Evolutionary conservation across 2,113 vertebrate genomes (phyloP), one percentile per base, ranked within the genome.

Genomic region (Limanda limanda): DNA sequence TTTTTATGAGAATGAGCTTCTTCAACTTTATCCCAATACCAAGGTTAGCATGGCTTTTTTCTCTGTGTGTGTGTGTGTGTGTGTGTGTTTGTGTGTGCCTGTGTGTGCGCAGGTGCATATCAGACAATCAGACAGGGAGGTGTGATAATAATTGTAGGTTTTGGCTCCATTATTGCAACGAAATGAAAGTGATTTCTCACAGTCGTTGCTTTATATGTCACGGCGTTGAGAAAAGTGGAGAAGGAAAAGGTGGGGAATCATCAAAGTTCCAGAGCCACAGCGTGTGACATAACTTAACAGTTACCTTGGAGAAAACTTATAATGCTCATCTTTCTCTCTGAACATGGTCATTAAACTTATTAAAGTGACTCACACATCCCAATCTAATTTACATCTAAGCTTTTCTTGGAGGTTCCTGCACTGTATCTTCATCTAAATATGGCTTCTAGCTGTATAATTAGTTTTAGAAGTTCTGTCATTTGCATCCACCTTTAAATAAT

Each of bases 121-220:
- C 60, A 74, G 73, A 58, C 48, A 82, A 67, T 82, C 74, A 40
- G 13, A 48, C 52, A 31, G 35, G 71, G 37, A 75, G 77, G 45
- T 42, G 70, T 71, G 48, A 54, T 63, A 82, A 87, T 86, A 78
- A 85, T 79, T 68, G 71, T 68, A 54, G 59, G 47, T 82, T 90
- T 81, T 71, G 9, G 74, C 86, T 84, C 65, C 81, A 81, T 91
- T 86, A 78, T 77, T 81, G 24, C 72, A 81, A 62, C 71, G 71
- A 75, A 90, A 85, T 86, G 68, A 85, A 82, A 88, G 82, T 83
- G 68, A 86, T 90, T 86, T 78, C 82, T 93, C 83, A 73, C 57
- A 67, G 63, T 78, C 78, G 45, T 35, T 63, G 42, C 59, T 76
- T 84, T 75, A 42, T 74, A 21, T 74, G 72, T 71, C 64, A 25